Evolutionary conservation across 2,113 vertebrate genomes (phyloP).

Genomic region (Otolemur garnettii): DNA sequence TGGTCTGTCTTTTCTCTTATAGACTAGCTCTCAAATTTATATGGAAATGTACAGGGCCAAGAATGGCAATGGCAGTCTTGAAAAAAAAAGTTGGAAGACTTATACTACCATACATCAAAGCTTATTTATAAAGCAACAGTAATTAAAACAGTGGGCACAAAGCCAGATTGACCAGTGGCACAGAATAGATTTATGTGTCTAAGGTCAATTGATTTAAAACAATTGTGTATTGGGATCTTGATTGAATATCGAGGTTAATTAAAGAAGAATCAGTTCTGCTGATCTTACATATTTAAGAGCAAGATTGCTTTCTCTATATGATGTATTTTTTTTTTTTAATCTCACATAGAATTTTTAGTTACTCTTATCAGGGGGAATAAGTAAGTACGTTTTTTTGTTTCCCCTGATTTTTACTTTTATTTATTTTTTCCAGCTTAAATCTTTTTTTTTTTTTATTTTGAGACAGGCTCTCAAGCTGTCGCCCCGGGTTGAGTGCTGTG

Average conservation of each 20-base stretch:
- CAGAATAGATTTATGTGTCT: neutral
- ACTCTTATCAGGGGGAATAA: neutral
- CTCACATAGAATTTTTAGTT: slow-evolving; percentile 42
- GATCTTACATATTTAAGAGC: slow-evolving; percentile 33
- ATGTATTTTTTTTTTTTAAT: neutral
- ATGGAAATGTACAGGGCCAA: slow-evolving; percentile 21
- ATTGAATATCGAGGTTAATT: slow-evolving; percentile 45
- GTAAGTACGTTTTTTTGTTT: no score
- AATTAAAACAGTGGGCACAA: neutral
- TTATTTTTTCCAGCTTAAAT: no score
- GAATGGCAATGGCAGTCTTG: slow-evolving; percentile 44
- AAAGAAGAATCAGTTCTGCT: slow-evolving; percentile 26
- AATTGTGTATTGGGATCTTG: slow-evolving; percentile 21
- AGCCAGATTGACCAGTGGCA: slow-evolving; percentile 22
- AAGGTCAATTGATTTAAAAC: slow-evolving; percentile 17
- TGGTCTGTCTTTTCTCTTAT: neutral
- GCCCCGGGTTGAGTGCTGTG: no score
- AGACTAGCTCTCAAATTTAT: slow-evolving; percentile 27
- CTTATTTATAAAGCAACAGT: slow-evolving; percentile 25
- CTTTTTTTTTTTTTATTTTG: no score
- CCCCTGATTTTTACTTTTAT: no score
- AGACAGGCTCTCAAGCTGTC: no score
- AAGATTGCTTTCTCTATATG: neutral
- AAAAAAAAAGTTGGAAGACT: slow-evolving; percentile 38
- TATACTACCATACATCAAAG: neutral